Evolutionary conservation across 2,797 vertebrate species (phyloP).

Genomic region (Megalops cyprinoides): DNA sequence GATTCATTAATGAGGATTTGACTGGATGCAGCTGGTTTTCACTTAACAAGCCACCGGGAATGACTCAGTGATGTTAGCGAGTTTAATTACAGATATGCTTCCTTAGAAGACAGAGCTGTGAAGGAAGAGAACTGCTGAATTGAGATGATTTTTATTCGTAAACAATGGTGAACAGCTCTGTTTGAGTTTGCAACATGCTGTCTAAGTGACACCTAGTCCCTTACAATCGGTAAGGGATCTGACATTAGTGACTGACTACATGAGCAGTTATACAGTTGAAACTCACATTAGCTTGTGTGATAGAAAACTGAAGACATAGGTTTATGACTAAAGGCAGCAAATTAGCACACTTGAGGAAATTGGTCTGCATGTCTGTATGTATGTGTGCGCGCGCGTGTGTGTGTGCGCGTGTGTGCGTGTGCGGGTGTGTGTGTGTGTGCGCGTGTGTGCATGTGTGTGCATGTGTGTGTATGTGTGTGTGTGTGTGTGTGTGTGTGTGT

Average conservation of each 20-base stretch:
- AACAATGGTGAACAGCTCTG: neutral
- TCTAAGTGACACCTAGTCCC: too few relatives aligned
- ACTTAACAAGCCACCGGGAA: neutral
- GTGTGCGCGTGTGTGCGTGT: conserved; percentile 57
- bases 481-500: neutral
- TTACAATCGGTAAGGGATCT: too few relatives aligned
- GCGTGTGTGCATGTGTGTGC: conserved; percentile 50
- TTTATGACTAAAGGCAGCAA: neutral
- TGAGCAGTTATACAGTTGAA: too few relatives aligned
- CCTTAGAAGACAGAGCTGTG: neutral
- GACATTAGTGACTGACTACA: too few relatives aligned
- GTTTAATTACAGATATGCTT: neutral
- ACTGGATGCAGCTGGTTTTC: neutral
- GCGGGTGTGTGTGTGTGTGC: conserved; percentile 53
- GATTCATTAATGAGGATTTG: neutral
- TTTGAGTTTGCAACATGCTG: too few relatives aligned
- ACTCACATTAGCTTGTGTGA: too few relatives aligned
- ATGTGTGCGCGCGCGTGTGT: conserved; percentile 46
- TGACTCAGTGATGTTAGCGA: neutral
- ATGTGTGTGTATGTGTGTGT: neutral
- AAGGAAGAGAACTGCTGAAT: neutral
- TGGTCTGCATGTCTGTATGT: neutral
- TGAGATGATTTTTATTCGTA: neutral
- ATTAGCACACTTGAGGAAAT: too few relatives aligned
- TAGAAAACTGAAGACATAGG: neutral